These are phyloP conservation scores for Nothobranchius furzeri DNA, from an alignment of 2,113 vertebrate genomes.

Conservation along the genomic window DNA sequence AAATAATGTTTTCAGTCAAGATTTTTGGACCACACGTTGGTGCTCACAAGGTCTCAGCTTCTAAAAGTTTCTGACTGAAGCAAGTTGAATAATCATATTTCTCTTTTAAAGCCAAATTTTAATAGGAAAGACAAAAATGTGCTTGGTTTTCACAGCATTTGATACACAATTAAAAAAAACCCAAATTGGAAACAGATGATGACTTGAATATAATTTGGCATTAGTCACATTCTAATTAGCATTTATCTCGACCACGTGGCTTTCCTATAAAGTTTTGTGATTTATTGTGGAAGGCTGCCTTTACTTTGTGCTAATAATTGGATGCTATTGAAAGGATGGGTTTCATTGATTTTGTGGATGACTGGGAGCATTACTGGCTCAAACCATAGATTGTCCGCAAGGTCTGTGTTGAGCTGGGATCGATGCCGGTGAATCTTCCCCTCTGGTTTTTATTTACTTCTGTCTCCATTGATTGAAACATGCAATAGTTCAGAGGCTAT, in stretches of 20 bases:
- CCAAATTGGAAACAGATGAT: no score
- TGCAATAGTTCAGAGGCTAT: conserved; percentile 84
- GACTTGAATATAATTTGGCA: no score
- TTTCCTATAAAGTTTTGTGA: conserved; percentile 90
- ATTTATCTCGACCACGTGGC: conserved; percentile 82
- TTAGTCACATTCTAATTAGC: conserved; percentile 80
- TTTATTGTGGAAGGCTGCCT: conserved; percentile 87
- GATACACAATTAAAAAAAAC: no score
- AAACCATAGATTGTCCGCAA: conserved; percentile 87
- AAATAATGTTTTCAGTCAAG: no score
- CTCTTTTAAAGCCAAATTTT: no score
- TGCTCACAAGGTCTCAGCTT: no score
- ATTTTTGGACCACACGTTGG: no score
- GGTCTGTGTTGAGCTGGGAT: conserved; percentile 88
- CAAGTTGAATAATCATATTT: no score
- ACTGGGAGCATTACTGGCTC: conserved; percentile 89
- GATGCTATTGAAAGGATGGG: conserved; percentile 98
- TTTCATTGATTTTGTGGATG: conserved; percentile 95
- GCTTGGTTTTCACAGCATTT: no score
- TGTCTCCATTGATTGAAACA: conserved; percentile 88
- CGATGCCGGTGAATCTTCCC: conserved; percentile 89
- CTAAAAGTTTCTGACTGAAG: no score
- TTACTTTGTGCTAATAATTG: conserved; percentile 96
- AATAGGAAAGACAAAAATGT: no score
- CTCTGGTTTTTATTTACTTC: conserved; percentile 85